Percentiles rank a stretch among this genome's conserved stretches.
phyloP scores from a whole-genome alignment of 2,113 vertebrate species.

The Scortum barcoo region DNA sequence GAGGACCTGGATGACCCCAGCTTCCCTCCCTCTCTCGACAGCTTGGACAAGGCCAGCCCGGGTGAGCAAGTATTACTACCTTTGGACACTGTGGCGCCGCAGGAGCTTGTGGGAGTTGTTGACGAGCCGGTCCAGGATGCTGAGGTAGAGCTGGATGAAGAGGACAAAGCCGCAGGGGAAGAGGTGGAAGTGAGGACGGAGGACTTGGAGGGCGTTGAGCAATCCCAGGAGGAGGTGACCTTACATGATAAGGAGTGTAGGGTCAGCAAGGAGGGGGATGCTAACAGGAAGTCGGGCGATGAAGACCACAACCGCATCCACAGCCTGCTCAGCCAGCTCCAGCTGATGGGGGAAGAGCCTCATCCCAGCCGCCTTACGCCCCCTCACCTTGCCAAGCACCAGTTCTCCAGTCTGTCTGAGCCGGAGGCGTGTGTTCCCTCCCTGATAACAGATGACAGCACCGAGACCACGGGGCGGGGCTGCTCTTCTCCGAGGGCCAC shows the following conservation, averaged over 20 bases:
- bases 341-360: slow-evolving; percentile 73
- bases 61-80: slow-evolving; percentile 13
- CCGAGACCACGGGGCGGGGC: slow-evolving; percentile 83
- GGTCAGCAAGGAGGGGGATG: slow-evolving; percentile 11
- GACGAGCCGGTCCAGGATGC: not conserved
- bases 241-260: slow-evolving; percentile 42
- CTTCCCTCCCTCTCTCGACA: slow-evolving; percentile 55
- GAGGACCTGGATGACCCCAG: slow-evolving; percentile 70
- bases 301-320: slow-evolving; percentile 84
- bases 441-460: slow-evolving; percentile 11
- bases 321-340: slow-evolving; percentile 85
- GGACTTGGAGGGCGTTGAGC: not conserved
- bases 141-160: slow-evolving; percentile 17
- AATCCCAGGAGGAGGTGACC: slow-evolving; percentile 10
- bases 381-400: not conserved
- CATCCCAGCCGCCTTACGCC: not conserved
- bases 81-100: slow-evolving; percentile 16
- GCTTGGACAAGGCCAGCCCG: slow-evolving; percentile 32
- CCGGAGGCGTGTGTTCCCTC: slow-evolving; percentile 46
- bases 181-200: not conserved
- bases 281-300: slow-evolving; percentile 49
- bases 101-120: slow-evolving; percentile 21
- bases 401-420: slow-evolving; percentile 67
- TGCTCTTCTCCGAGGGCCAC: slow-evolving; percentile 88
- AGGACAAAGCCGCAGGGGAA: not conserved